Base-by-base conservation (phyloP, 2,797 vertebrate genomes). In the Enteromius mattozi region DNA sequence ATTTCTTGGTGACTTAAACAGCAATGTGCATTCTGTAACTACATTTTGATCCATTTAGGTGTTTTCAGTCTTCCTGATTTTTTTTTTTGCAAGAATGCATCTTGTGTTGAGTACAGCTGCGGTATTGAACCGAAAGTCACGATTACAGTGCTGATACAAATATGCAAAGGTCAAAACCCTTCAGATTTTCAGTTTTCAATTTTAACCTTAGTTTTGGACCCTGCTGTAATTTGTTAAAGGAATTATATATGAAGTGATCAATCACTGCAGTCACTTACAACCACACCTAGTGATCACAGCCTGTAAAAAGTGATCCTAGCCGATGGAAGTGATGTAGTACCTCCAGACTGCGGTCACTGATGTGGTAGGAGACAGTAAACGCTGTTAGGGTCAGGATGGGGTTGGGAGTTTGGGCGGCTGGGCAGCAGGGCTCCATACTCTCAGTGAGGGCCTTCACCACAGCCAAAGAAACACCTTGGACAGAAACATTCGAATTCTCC, bases 391-490 rank as follows among this genome's bases (percentile, higher is more conserved):
- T 94, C 75, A 97, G 91, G 27, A 97, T 81, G 0, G 97, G 95
- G 33, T 90, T 91, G 6, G 92, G 92, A 69, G 94, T 96, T 75
- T 96, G 94, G 17, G 94, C 92, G 27, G 97, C 94, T 3, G 96
- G 96, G 90, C 94, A 96, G 90, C 97, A 99, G 0, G 93, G 95
- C 90, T 99, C 97, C 94, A 97, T 97, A 92, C 95, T 98, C 85
- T 99, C 98, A 0, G 93, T 95, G 75, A 99, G 90, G 0, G 91
- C 93, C 90, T 97, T 98, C 51, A 98, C 94, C 78, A 97, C 89
- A 10, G 96, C 96, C 77, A 99, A 90, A 86, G 96, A 95, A 89
- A 98, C 92, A 9, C 96, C 97, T 80, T 95, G 95, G 42, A 99
- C 82, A 0, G 96, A 96, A 87, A 97, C 68, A 0, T 92, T 94